phyloP scores from a whole-genome alignment of 2,113 vertebrate species.

The Otus sunia region DNA sequence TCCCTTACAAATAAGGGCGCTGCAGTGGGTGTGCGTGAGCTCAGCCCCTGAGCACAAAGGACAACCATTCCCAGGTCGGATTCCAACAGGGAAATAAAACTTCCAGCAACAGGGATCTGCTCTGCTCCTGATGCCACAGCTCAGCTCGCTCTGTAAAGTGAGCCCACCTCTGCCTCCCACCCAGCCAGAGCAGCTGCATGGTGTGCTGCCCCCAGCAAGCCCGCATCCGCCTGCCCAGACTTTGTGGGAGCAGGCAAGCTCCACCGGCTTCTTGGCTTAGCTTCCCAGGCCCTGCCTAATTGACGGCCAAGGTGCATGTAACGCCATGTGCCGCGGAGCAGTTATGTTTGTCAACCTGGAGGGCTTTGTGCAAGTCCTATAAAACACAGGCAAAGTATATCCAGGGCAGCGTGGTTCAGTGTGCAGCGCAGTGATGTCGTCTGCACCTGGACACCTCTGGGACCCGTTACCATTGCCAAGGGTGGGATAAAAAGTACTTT shows the following conservation, averaged over 20 bases:
- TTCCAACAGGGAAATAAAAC: background rate
- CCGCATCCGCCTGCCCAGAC: background rate
- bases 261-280: background rate
- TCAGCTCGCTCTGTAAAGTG: background rate
- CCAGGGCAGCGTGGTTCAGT: background rate
- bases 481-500: slow-evolving; percentile 64
- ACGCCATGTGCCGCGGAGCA: background rate
- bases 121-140: background rate
- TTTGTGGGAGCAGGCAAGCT: background rate
- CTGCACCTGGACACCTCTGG: slow-evolving; percentile 70
- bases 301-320: background rate
- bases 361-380: slow-evolving; percentile 30
- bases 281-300: slow-evolving; percentile 14
- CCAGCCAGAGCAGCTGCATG: background rate
- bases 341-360: slow-evolving; percentile 25
- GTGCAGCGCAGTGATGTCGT: slow-evolving; percentile 24
- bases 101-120: background rate
- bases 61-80: background rate
- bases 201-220: background rate
- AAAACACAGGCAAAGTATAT: slow-evolving; percentile 10
- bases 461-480: slow-evolving; percentile 58
- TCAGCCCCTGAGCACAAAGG: background rate
- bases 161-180: background rate
- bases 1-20: background rate
- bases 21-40: background rate